These are phyloP conservation scores for Sympetrum striolatum DNA, from an alignment of 2,888 invertebrate genomes.

Conservation along the genomic window DNA sequence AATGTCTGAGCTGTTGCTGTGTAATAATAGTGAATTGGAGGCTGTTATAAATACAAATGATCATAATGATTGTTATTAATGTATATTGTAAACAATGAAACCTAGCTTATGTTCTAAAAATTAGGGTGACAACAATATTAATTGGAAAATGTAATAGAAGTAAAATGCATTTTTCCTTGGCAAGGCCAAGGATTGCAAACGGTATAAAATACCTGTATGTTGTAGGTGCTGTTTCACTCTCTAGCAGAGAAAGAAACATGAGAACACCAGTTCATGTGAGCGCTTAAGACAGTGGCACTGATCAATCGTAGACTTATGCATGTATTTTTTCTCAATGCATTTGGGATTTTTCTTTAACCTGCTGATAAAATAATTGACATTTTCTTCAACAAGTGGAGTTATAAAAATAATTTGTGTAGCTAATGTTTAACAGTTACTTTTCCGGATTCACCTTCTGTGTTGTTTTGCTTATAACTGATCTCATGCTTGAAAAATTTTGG, in stretches of 20 bases:
- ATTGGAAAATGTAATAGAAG: slow-evolving; percentile 26
- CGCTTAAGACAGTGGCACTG: slow-evolving; percentile 33
- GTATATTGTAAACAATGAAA: slow-evolving; percentile 32
- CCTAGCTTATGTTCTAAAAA: slow-evolving; percentile 29
- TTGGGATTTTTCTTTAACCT: neutral
- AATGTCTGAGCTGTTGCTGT: slow-evolving; percentile 43
- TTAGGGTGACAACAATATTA: slow-evolving; percentile 42
- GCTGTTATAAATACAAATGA: slow-evolving; percentile 39
- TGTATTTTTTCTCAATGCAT: neutral
- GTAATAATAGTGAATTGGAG: slow-evolving; percentile 40
- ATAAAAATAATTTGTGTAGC: too few species aligned
- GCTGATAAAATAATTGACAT: neutral
- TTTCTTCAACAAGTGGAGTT: neutral
- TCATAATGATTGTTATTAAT: slow-evolving; percentile 30
- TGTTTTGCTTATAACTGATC: neutral
- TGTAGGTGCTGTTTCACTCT: slow-evolving; percentile 24
- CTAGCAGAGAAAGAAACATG: slow-evolving; percentile 16
- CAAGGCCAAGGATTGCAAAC: slow-evolving; percentile 1
- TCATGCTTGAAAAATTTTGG: neutral
- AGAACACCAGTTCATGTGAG: slow-evolving; percentile 33
- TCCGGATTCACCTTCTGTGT: neutral
- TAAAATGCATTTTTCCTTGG: neutral
- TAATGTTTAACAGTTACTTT: neutral
- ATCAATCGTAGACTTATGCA: neutral
- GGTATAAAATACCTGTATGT: neutral